These are phyloP conservation scores for Ctenicera cuprea DNA, from an alignment of 2,888 invertebrate genomes.

Conservation along the genomic window DNA sequence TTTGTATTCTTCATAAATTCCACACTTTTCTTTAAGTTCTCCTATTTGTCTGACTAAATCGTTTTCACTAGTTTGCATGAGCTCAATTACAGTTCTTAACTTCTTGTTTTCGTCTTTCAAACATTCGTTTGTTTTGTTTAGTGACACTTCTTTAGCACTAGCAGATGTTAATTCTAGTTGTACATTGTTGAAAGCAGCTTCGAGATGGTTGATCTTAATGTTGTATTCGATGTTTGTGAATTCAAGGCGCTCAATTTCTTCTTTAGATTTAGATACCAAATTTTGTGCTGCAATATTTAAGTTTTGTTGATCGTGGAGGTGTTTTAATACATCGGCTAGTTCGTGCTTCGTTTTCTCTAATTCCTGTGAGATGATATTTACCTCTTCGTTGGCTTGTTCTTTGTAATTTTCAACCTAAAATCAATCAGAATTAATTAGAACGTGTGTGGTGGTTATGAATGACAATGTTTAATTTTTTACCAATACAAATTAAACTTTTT, in stretches of 20 bases:
- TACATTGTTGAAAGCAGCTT: slow-evolving; percentile 2
- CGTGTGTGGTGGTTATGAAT: no score
- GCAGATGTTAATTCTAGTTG: not conserved
- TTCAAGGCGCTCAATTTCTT: slow-evolving; percentile 57
- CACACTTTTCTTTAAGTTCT: slow-evolving; percentile 26
- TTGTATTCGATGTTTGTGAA: not conserved
- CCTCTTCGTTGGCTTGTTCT: slow-evolving; percentile 25
- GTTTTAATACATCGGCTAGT: slow-evolving; percentile 58
- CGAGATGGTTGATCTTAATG: not conserved
- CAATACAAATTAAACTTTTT: no score
- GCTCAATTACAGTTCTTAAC: slow-evolving; percentile 41
- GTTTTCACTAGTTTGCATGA: slow-evolving; percentile 34
- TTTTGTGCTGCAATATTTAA: slow-evolving; percentile 56
- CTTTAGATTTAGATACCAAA: slow-evolving; percentile 55
- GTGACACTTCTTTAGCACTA: slow-evolving; percentile 3
- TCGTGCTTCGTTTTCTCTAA: slow-evolving; percentile 55
- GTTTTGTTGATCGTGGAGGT: slow-evolving; percentile 60
- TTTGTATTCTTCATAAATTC: not conserved
- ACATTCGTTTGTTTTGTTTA: slow-evolving; percentile 26
- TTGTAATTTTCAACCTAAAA: slow-evolving; percentile 17
- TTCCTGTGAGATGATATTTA: slow-evolving; percentile 45
- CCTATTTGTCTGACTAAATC: slow-evolving; percentile 14
- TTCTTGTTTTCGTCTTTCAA: slow-evolving; percentile 43
- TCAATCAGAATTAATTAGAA: no score
- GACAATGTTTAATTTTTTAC: no score